Percentiles rank a stretch among this genome's conserved stretches.
These are phyloP conservation scores for Trematomus loennbergii DNA, from an alignment of 2,113 vertebrate genomes.

Conservation along the genomic window DNA sequence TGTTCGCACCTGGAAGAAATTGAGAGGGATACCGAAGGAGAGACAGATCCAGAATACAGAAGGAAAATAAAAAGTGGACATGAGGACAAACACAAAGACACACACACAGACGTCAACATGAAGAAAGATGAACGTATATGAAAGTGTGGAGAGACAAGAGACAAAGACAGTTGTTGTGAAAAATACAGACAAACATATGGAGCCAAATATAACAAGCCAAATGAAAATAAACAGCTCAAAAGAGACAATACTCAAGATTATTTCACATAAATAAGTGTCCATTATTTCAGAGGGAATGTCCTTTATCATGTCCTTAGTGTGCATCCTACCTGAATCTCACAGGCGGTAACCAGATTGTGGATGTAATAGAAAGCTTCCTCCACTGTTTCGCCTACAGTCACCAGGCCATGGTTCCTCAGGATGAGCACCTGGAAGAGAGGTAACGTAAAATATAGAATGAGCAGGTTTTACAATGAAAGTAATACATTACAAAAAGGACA, in stretches of 20 bases:
- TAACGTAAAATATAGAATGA: background rate
- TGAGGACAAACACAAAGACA: conserved; percentile 20
- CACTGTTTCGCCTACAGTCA: conserved; percentile 93
- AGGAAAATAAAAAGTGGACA: conserved; percentile 9
- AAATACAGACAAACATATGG: conserved; percentile 32
- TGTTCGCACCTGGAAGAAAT: conserved; percentile 90
- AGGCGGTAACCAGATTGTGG: conserved; percentile 94
- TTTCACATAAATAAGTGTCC: background rate
- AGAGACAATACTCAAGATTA: background rate
- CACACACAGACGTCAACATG: conserved; percentile 23
- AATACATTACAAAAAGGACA: background rate
- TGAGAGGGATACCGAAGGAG: conserved; percentile 12
- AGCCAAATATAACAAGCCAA: conserved; percentile 17
- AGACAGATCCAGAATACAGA: conserved; percentile 29
- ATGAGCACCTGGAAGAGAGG: conserved; percentile 89
- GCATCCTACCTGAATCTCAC: conserved; percentile 94
- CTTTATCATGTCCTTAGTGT: background rate
- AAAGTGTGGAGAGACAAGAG: conserved; percentile 43
- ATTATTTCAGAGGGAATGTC: background rate
- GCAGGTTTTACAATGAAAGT: background rate
- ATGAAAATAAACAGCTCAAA: background rate
- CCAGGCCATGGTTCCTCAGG: conserved; percentile 95
- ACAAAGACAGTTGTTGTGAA: conserved; percentile 52
- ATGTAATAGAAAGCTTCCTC: conserved; percentile 98
- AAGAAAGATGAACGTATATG: conserved; percentile 32